Evolutionary conservation across 2,113 vertebrate species (phyloP), one percentile per base, ranked within the genome.

Genomic region (Microcebus jonahi): DNA sequence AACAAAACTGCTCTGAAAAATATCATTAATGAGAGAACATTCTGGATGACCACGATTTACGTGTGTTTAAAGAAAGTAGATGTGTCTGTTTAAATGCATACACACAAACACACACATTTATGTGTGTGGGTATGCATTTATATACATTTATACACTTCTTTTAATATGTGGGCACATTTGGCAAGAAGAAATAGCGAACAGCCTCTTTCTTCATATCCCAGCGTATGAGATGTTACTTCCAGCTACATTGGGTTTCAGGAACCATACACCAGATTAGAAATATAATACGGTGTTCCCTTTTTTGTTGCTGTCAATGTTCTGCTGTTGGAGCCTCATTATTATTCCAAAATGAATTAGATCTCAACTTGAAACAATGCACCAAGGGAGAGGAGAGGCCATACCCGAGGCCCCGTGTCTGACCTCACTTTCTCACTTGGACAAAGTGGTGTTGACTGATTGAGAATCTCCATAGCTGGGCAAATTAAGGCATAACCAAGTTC

Each of bases 201-300:
- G 31, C 27, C 42, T 48, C 73, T 79, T 61, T 48, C 73, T 79
- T 61, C 31, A 39, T 57, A 29, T 70, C 59, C 71, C 75, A 25
- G 42, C 3, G 0, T n/a, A 21, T 0, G 2, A 0, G 1, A 3
- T n/a, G 15, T 23, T 23, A 17, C 23, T 50, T 59, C 17, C 2
- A 0, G 3, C 13, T 48, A 55, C 34, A 1, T 13, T 9, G 20
- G 31, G 27, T 36, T 48, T 14, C 48, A 6, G 53, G 68, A 63
- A 85, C 76, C 31, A 2, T 8, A 50, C 20, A 34, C 23, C 50
- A 42, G 57, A 42, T 11, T 1, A 67, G 70, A 79, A 50, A 86
- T 7, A 63, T 0, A 90, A 59, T 31, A 2, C 31, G 20, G 31
- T 1, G 2, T 29, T 39, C 29, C 55, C 70, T 55, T 77, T 57